phyloP scores from a whole-genome alignment of 2,113 vertebrate species.

The Malurus cyaneus region DNA sequence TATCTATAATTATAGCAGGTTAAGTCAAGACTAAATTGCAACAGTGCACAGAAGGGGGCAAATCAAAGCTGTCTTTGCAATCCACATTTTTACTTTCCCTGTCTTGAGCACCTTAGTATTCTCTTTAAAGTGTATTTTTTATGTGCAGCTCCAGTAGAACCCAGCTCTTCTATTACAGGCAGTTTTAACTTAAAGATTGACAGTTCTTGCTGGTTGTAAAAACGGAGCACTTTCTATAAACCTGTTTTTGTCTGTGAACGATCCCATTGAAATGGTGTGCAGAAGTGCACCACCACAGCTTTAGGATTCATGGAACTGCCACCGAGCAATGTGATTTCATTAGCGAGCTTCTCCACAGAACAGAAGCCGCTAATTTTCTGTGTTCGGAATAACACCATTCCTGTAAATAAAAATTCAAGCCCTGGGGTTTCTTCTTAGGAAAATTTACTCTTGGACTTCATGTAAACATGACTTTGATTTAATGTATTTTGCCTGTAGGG shows the following conservation, averaged over 20 bases:
- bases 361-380: constrained; percentile 46
- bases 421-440: constrained; percentile 57
- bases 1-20: neutral
- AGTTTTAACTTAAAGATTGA: constrained; percentile 33
- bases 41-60: neutral
- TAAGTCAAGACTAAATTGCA: neutral
- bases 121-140: constrained; percentile 12
- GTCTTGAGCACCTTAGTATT: neutral
- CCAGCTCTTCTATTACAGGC: neutral
- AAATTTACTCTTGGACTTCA: constrained; percentile 64
- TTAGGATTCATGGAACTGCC: neutral
- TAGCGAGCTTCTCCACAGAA: constrained; percentile 24
- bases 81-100: neutral
- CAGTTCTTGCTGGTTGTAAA: constrained; percentile 44
- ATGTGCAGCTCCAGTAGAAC: neutral
- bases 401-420: constrained; percentile 69
- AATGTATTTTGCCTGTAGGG: constrained; percentile 64
- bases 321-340: constrained; percentile 31
- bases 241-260: neutral
- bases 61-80: neutral
- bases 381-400: constrained; percentile 33
- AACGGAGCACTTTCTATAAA: constrained; percentile 38
- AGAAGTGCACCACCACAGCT: neutral
- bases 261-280: constrained; percentile 9
- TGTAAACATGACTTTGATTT: constrained; percentile 73